Base-by-base conservation (phyloP, 2,888 invertebrate genomes). In the Matsumyia berberina region DNA sequence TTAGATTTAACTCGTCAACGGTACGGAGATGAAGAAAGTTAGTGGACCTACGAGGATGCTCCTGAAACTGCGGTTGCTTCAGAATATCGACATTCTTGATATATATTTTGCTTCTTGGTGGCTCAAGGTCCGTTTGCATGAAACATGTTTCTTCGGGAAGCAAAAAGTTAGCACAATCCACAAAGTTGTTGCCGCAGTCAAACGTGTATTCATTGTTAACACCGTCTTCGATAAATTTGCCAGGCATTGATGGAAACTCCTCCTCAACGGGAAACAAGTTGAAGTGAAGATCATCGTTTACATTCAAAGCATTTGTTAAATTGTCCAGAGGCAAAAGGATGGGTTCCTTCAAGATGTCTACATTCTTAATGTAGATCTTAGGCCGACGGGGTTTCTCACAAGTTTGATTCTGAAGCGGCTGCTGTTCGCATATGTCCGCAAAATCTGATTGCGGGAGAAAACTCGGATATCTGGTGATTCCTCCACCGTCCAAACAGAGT, bases 321-420 rank as follows among this genome's bases (percentile, higher is more conserved):
- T 82, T 87, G 12, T 86, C 87, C 35, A 87, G 77, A 0, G 90
- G 88, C 62, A 91, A 78, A 42, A 90, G 81, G 81, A 91, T 89
- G 0, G 91, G 91, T 58, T 91, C 90, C 72, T 91, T 91, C 0
- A 91, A 67, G 2, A 91, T 91, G 53, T 92, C 91, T 12, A 92
- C 91, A 78, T 91, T 92, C 80, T 91, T 90, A 5, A 92, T 91
- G 74, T 91, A 92, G 74, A 92, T 92, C 86, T 92, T 92, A 1
- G 91, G 91, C 17, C 89, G 89, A 11, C 89, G 88, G 3, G 89
- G 88, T 78, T 90, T 90, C 4, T 89, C 88, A 8, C 60, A 83
- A 8, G 66, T 7, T 42, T 72, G 64, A 24, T 2, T 35, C 7
- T 64, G 29, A 6, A 17, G 39, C 11, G 51, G 24, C 9, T 37